phyloP scores from a whole-genome alignment of 2,888 invertebrate genomes.

The Eustalomyia histrio region DNA sequence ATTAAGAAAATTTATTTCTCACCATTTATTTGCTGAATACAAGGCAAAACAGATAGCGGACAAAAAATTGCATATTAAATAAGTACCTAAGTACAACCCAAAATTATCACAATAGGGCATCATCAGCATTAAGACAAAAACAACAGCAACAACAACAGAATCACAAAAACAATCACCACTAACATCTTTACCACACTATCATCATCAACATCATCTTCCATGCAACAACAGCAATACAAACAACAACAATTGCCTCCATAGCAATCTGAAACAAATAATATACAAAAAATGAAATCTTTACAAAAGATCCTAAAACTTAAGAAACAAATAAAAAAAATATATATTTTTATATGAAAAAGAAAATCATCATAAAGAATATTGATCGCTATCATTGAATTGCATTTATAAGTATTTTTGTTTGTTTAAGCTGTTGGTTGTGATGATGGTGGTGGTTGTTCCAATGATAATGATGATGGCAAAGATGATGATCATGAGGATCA shows the following conservation, averaged over 20 bases:
- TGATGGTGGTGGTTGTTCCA: constrained; percentile 62
- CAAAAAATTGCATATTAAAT: constrained; percentile 78
- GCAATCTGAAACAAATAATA: constrained; percentile 2
- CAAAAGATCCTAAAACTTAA: constrained; percentile 42
- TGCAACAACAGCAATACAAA: constrained; percentile 32
- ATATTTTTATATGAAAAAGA: constrained; percentile 5
- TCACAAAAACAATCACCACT: constrained; percentile 21
- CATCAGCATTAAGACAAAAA: constrained; percentile 69
- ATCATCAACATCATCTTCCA: constrained; percentile 32
- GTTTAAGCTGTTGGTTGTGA: constrained; percentile 58
- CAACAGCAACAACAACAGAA: not conserved
- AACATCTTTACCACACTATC: constrained; percentile 41
- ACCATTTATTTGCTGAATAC: constrained; percentile 38
- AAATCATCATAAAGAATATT: constrained; percentile 52
- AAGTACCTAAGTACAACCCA: constrained; percentile 77
- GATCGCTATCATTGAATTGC: constrained; percentile 68
- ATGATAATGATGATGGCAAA: constrained; percentile 24
- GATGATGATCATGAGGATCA: no score
- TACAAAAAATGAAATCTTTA: constrained; percentile 35
- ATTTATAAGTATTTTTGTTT: constrained; percentile 63
- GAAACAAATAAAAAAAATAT: constrained; percentile 15
- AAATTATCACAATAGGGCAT: constrained; percentile 78
- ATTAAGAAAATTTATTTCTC: constrained; percentile 56
- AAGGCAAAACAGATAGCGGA: constrained; percentile 15
- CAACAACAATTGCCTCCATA: constrained; percentile 38